phyloP scores from a whole-genome alignment of 2,888 invertebrate species.

The Apamea anceps region DNA sequence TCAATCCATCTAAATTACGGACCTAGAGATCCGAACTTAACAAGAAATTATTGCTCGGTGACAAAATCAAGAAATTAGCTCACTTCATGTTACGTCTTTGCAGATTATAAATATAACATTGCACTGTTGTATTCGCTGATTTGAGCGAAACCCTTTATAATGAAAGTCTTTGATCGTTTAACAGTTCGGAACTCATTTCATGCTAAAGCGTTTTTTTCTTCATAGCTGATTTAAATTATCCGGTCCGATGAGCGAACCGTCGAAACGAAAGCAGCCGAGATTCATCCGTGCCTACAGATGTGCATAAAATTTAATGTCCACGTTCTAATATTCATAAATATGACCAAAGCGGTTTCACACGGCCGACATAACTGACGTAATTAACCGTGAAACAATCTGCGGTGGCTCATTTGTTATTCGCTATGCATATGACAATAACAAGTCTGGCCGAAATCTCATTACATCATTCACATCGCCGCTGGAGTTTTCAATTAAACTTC shows the following conservation, averaged over 20 bases:
- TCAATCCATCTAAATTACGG: not conserved
- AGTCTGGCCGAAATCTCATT: conserved; percentile 86
- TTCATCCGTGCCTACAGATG: conserved; percentile 59
- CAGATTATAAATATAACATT: conserved; percentile 49
- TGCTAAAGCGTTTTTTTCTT: conserved; percentile 79
- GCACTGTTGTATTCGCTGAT: conserved; percentile 63
- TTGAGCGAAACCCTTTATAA: conserved; percentile 71
- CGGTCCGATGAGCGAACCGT: conserved; percentile 76
- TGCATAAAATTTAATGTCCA: conserved; percentile 67
- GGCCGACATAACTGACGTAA: conserved; percentile 76
- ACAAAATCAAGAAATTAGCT: not conserved
- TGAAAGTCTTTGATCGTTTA: conserved; percentile 81
- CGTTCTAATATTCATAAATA: conserved; percentile 80
- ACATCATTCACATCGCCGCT: conserved; percentile 85
- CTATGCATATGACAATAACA: conserved; percentile 88
- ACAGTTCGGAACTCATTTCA: conserved; percentile 83
- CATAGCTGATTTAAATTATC: conserved; percentile 83
- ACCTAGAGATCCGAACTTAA: not conserved
- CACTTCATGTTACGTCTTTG: conserved; percentile 1
- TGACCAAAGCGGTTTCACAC: conserved; percentile 66
- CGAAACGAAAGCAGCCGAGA: conserved; percentile 73
- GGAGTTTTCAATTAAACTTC: conserved; percentile 90
- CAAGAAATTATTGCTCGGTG: not conserved
- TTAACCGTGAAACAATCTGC: conserved; percentile 82
- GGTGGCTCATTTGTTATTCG: conserved; percentile 84